Percentiles rank a stretch among this genome's conserved stretches.
Evolutionary conservation across 2,113 vertebrate genomes (phyloP).

Genomic region (Pagrus major): DNA sequence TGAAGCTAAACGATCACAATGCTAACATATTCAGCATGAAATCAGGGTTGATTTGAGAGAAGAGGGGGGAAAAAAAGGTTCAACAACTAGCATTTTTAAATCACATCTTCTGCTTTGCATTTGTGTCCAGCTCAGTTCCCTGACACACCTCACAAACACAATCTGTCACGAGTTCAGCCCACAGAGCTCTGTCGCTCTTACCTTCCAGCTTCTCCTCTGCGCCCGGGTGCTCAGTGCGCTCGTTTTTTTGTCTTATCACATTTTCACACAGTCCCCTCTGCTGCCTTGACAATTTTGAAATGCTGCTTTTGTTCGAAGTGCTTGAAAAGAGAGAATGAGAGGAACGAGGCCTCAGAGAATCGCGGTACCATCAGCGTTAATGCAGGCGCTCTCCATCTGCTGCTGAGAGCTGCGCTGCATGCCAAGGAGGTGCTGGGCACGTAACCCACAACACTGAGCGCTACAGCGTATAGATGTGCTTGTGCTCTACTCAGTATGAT

Average conservation of each 20-base stretch:
- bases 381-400: conserved; percentile 69
- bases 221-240: conserved; percentile 30
- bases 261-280: conserved; percentile 69
- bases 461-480: conserved; percentile 7
- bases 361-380: conserved; percentile 73
- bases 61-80: neutral
- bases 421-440: conserved; percentile 60
- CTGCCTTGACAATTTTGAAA: conserved; percentile 67
- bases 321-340: conserved; percentile 64
- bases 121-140: neutral
- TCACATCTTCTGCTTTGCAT: neutral
- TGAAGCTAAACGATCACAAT: no score
- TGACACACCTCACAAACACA: conserved; percentile 32
- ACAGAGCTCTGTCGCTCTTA: conserved; percentile 49
- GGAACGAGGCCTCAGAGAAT: conserved; percentile 71
- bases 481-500: no score
- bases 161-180: conserved; percentile 27
- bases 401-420: conserved; percentile 8
- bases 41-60: neutral
- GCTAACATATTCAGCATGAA: neutral
- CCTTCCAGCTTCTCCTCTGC: conserved; percentile 54
- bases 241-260: conserved; percentile 77
- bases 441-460: neutral
- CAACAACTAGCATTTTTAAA: neutral
- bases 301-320: conserved; percentile 56